A percentile compares a stretch with the other conserved stretches of the same genome.
phyloP scores from a whole-genome alignment of 2,113 vertebrate genomes.

The Lutjanus erythropterus region DNA sequence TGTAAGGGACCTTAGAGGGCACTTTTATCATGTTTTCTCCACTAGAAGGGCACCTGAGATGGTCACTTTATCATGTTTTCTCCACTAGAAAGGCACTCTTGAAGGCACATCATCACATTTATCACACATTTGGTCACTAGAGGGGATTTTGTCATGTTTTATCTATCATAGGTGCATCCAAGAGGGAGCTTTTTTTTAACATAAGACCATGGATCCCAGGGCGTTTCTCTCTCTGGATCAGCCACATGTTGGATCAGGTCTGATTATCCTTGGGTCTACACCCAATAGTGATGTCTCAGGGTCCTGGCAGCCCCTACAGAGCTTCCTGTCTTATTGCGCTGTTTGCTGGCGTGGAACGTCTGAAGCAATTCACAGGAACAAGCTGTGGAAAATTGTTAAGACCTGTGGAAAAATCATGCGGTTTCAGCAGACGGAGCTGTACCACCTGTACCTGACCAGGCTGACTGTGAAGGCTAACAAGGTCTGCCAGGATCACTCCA shows the following conservation, averaged over 20 bases:
- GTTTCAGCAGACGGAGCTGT: not conserved
- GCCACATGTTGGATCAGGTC: not conserved
- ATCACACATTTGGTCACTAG: too few relatives aligned
- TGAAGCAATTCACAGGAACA: not conserved
- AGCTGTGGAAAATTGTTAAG: not conserved
- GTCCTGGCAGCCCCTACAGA: not conserved
- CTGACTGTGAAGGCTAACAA: not conserved
- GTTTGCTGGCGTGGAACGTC: not conserved
- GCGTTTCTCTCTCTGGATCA: not conserved
- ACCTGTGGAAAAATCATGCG: not conserved
- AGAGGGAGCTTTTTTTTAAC: too few relatives aligned
- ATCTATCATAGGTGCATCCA: too few relatives aligned
- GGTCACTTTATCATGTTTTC: too few relatives aligned
- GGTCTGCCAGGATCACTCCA: not conserved
- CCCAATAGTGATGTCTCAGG: not conserved
- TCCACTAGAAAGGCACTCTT: too few relatives aligned
- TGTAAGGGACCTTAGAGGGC: too few relatives aligned
- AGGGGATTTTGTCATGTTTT: too few relatives aligned
- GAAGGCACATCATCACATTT: too few relatives aligned
- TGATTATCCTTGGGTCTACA: not conserved
- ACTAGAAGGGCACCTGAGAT: too few relatives aligned
- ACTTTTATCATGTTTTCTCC: too few relatives aligned
- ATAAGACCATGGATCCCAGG: too few relatives aligned
- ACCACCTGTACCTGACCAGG: not conserved
- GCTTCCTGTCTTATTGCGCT: not conserved